Conservation (phyloP, 1,140 invertebrate species). For the Penaeus vannamei region DNA sequence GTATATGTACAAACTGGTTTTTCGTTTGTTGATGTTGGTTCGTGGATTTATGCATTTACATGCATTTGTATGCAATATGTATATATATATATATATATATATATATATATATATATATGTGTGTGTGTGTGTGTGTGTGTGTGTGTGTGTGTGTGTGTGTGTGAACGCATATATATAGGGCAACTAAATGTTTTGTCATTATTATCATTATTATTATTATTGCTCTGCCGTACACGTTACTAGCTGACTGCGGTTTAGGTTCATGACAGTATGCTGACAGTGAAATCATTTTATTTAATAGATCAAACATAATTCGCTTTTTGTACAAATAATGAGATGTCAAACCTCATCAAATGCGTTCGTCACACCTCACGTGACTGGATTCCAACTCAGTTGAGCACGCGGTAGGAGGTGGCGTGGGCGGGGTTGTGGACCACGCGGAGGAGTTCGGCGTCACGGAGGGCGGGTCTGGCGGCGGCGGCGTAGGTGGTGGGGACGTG, state of each 20-base stretch:
- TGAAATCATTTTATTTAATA: no score
- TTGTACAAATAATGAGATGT: no score
- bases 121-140: no score
- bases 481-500: background rate
- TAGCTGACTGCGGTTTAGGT: no score
- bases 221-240: constrained; percentile 2
- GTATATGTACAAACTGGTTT: background rate
- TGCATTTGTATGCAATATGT: background rate
- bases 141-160: background rate
- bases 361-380: no score
- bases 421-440: no score
- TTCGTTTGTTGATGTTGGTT: background rate
- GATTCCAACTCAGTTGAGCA: no score
- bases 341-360: no score
- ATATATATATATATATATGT: background rate
- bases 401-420: no score
- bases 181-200: background rate
- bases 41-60: background rate
- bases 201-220: background rate
- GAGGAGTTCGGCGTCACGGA: no score
- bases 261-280: no score
- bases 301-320: no score
- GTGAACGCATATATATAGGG: background rate
- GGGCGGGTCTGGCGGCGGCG: background rate
- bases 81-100: background rate